phyloP scores from a whole-genome alignment of 2,113 vertebrate species.

The Emydura subglobosa region DNA sequence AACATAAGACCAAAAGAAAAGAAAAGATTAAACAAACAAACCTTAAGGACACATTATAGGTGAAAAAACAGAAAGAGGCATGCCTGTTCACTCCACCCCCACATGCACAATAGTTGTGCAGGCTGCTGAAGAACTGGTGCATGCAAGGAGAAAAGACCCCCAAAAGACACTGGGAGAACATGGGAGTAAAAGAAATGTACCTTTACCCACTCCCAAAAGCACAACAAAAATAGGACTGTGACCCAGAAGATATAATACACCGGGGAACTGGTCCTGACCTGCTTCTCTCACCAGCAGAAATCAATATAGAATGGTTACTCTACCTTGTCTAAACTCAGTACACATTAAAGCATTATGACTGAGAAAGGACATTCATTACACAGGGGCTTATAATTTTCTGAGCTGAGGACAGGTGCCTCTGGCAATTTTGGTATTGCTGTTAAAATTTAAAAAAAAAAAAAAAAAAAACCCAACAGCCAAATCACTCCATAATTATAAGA shows the following conservation, averaged over 20 bases:
- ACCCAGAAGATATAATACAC: slow-evolving; percentile 61
- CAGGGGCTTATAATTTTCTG: slow-evolving; percentile 43
- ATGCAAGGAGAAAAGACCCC: slow-evolving; percentile 22
- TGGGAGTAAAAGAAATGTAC: slow-evolving; percentile 26
- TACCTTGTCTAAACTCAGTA: not conserved
- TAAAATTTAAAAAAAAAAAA: not conserved
- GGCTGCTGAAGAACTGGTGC: not conserved
- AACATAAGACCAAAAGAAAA: slow-evolving; percentile 2
- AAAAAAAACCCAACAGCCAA: not conserved
- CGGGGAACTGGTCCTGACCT: slow-evolving; percentile 4
- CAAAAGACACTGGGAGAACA: not conserved
- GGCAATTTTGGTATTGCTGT: not conserved
- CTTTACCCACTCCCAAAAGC: slow-evolving; percentile 45
- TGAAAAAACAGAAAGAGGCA: not conserved
- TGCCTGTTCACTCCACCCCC: not conserved
- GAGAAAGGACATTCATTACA: not conserved
- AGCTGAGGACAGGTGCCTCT: slow-evolving; percentile 24
- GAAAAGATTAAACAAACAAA: not conserved
- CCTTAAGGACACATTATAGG: not conserved
- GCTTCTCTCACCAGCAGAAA: slow-evolving; percentile 67
- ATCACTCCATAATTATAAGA: slow-evolving; percentile 17
- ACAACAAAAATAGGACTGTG: slow-evolving; percentile 65
- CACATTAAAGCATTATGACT: not conserved
- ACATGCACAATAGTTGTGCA: not conserved
- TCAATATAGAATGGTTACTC: slow-evolving; percentile 60